phyloP scores from a whole-genome alignment of 2,113 vertebrate species.

The Limanda limanda region DNA sequence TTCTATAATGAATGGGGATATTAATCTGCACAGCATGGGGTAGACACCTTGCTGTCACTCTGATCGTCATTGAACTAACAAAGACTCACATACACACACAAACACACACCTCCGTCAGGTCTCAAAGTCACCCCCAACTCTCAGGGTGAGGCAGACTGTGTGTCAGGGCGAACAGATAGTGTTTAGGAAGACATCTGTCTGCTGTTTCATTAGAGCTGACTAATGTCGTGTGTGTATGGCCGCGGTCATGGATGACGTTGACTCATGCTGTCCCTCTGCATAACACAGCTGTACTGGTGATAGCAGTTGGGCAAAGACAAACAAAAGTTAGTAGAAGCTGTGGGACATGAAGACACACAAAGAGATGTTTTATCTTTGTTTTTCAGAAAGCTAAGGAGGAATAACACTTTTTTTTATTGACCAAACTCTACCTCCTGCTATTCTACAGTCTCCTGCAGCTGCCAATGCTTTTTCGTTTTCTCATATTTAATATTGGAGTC shows the following conservation, averaged over 20 bases:
- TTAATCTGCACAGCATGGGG: slow-evolving; percentile 50
- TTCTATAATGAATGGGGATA: slow-evolving; percentile 54
- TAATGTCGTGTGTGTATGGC: slow-evolving; percentile 44
- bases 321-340: slow-evolving; percentile 7
- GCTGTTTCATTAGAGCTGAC: slow-evolving; percentile 72
- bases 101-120: slow-evolving; percentile 19
- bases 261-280: slow-evolving; percentile 7
- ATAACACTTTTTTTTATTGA: not conserved
- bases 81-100: slow-evolving; percentile 13
- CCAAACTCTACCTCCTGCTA: not conserved
- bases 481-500: not conserved
- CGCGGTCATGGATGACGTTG: slow-evolving; percentile 7
- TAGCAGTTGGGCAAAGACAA: slow-evolving; percentile 18
- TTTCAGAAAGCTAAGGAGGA: slow-evolving; percentile 2
- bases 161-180: slow-evolving; percentile 26
- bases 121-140: slow-evolving; percentile 74
- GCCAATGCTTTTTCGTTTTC: not conserved
- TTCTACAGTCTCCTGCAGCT: not conserved
- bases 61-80: slow-evolving; percentile 43
- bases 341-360: slow-evolving; percentile 17
- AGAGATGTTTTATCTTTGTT: slow-evolving; percentile 9
- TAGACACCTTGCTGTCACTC: slow-evolving; percentile 62
- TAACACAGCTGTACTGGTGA: not conserved
- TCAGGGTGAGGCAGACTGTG: slow-evolving; percentile 40
- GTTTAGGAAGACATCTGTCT: slow-evolving; percentile 72